phyloP scores from a whole-genome alignment of 2,797 vertebrate species.

The Enteromius thamalakanensis region DNA sequence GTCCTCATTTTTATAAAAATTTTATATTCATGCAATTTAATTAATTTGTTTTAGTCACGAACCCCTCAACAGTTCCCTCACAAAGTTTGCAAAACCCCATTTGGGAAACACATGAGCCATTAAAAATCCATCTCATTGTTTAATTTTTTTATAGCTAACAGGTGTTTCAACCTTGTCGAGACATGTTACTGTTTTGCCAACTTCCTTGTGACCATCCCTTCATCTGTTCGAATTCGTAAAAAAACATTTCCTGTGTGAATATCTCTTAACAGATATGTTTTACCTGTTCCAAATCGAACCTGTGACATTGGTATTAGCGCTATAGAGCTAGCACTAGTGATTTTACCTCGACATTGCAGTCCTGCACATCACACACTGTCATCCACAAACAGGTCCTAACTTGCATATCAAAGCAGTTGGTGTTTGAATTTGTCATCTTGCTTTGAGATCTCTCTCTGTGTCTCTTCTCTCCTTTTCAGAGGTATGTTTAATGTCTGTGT shows the following conservation, averaged over 20 bases:
- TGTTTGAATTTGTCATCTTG: conserved; percentile 32
- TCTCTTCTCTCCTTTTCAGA: conserved; percentile 20
- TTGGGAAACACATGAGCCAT: background rate
- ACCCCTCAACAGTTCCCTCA: background rate
- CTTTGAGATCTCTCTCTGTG: conserved; percentile 23
- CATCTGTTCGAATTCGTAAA: background rate
- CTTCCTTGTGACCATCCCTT: background rate
- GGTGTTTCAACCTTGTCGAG: background rate
- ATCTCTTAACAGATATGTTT: background rate
- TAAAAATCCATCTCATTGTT: too few relatives aligned
- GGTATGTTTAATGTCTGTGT: conserved; percentile 56
- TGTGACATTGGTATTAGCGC: background rate
- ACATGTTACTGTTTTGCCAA: background rate
- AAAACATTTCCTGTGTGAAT: background rate
- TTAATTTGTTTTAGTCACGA: background rate
- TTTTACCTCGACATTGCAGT: background rate
- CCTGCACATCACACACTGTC: conserved; percentile 10
- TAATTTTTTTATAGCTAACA: background rate
- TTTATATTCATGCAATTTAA: background rate
- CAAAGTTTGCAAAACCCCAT: background rate
- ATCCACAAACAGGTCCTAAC: conserved; percentile 12
- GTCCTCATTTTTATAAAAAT: background rate
- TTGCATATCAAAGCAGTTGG: conserved; percentile 9
- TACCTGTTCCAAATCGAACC: background rate
- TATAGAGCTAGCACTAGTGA: background rate